These are phyloP conservation scores for Hesperia comma DNA, from an alignment of 2,888 invertebrate genomes.

Conservation along the genomic window DNA sequence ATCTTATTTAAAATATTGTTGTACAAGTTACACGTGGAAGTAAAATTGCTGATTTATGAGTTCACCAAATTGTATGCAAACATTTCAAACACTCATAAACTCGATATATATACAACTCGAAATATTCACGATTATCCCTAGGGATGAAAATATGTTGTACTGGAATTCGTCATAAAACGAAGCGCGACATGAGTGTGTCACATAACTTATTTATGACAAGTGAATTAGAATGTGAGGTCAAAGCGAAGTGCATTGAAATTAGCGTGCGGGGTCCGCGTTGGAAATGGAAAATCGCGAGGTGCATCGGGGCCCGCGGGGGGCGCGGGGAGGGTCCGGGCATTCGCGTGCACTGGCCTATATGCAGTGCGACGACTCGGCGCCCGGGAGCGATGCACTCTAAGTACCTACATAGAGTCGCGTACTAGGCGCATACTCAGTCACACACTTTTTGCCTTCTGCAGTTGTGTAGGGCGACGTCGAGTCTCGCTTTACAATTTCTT, in stretches of 20 bases:
- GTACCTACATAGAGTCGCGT: slow-evolving; percentile 77
- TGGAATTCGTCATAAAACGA: neutral
- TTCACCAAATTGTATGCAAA: too few relatives aligned
- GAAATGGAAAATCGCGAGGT: slow-evolving; percentile 82
- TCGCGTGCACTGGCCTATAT: slow-evolving; percentile 84
- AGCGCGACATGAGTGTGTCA: neutral
- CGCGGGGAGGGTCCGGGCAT: slow-evolving; percentile 66
- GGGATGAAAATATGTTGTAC: neutral
- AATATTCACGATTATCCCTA: neutral
- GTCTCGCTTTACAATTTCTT: slow-evolving; percentile 69
- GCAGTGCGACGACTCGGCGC: slow-evolving; percentile 83
- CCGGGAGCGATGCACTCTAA: slow-evolving; percentile 83
- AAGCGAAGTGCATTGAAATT: slow-evolving; percentile 63
- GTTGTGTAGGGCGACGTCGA: slow-evolving; percentile 65
- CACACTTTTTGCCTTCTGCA: slow-evolving; percentile 71
- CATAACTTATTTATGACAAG: slow-evolving; percentile 18
- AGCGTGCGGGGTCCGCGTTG: slow-evolving; percentile 65
- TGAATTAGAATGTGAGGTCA: slow-evolving; percentile 39
- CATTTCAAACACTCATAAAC: neutral
- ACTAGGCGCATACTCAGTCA: slow-evolving; percentile 75
- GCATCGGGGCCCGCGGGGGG: slow-evolving; percentile 52
- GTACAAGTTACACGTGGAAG: neutral
- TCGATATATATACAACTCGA: neutral
- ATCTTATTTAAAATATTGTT: neutral
- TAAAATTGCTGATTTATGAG: too few relatives aligned